Conservation (phyloP, 1,140 invertebrate species). For the Pararge aegeria region DNA sequence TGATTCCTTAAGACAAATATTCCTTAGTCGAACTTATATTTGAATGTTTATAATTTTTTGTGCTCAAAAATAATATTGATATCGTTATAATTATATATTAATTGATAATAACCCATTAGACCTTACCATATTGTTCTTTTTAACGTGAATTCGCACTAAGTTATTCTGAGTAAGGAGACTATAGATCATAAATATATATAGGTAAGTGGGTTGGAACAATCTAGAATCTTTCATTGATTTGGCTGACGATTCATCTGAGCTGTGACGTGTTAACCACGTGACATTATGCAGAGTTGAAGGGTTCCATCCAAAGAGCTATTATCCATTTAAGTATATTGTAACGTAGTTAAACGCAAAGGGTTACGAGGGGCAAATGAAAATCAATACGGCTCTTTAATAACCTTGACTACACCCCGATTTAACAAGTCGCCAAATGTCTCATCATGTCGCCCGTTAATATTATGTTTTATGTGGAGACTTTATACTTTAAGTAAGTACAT, state of each 20-base stretch:
- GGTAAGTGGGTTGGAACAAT: constrained; percentile 33
- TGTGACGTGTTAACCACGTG: constrained; percentile 22
- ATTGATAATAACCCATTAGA: neutral
- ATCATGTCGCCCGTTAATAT: neutral
- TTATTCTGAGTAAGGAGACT: constrained; percentile 24
- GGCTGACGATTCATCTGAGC: constrained; percentile 32
- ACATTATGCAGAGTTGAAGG: constrained; percentile 8
- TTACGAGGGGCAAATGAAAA: constrained; percentile 14
- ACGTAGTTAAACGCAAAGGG: constrained; percentile 10
- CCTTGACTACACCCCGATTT: constrained; percentile 2
- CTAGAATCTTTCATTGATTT: constrained; percentile 36
- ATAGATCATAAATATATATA: too few species aligned
- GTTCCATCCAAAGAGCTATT: constrained; percentile 10
- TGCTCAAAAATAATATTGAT: too few species aligned
- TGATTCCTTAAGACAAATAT: too few species aligned
- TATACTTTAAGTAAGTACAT: too few species aligned
- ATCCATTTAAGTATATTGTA: constrained; percentile 12
- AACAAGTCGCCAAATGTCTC: neutral
- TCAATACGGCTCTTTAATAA: constrained; percentile 14
- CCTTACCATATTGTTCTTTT: neutral
- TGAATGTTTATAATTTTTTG: too few species aligned
- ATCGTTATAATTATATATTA: neutral
- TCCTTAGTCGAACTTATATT: too few species aligned
- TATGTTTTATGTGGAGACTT: neutral
- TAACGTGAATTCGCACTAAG: constrained; percentile 18